Evolutionary conservation across 2,797 vertebrate genomes (phyloP), one percentile per base, ranked within the genome.

Genomic region (Iguana delicatissima): DNA sequence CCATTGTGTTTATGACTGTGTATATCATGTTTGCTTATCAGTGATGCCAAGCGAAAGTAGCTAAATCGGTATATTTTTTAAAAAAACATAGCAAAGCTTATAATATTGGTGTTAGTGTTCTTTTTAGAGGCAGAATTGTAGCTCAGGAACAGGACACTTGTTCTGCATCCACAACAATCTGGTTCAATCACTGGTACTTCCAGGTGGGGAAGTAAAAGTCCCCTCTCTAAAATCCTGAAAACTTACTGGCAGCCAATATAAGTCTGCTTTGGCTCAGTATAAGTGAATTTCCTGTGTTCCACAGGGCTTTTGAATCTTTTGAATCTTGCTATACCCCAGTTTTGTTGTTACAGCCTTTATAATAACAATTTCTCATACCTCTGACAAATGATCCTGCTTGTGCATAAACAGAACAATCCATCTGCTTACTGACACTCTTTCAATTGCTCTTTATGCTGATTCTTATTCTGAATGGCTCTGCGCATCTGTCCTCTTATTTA

Each of bases 301-400:
- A 72, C 26, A 64, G 5, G 18, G 57, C 8, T 29, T 55, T n/a
- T 50, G 38, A 90, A 52, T n/a, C 8, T 29, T 55, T n/a, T 50
- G 38, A 90, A 52, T n/a, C 35, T 5, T 26, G 55, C 2, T 26
- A 86, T 26, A 6, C 42, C n/a, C 13, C 13, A 26, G 35, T 42
- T 42, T 69, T 80, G 24, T 72, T 80, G 64, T 73, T 59, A 73
- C 20, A 64, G 50, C 26, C 57, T 73, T 29, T 81, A 16, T 73
- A 64, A 72, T 72, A 87, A 89, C 0, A 24, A 18, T 85, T 52
- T 69, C 6, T 32, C 3, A 29, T 57, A 55, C 89, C 0, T 62
- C 26, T 77, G 67, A 89, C 64, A 83, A 80, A 92, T 50, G 77
- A 89, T 93, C 38, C 62, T 81, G 77, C 86, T 74, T 42, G 55